A percentile compares a stretch with the other conserved stretches of the same genome.
Evolutionary conservation across 2,113 vertebrate species (phyloP).

Genomic region (Anseranas semipalmata): DNA sequence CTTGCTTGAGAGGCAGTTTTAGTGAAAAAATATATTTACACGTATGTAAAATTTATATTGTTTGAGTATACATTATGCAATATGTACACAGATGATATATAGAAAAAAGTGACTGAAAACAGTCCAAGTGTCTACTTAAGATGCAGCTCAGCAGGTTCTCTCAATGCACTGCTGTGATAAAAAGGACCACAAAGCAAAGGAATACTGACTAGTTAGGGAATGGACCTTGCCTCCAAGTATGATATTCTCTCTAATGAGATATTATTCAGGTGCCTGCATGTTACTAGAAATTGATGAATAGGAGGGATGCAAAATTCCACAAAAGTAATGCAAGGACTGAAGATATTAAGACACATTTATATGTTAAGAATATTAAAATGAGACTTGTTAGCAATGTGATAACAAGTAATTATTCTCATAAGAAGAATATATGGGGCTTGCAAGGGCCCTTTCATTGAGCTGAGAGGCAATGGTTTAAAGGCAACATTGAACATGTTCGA

Average conservation of each 20-base stretch:
- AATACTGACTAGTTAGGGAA: neutral
- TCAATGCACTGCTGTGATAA: neutral
- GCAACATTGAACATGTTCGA: neutral
- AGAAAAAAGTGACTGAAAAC: neutral
- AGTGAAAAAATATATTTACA: neutral
- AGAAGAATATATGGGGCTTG: neutral
- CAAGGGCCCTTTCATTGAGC: neutral
- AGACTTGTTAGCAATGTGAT: neutral
- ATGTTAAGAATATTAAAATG: neutral
- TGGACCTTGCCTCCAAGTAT: neutral
- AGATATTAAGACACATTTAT: neutral
- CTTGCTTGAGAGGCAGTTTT: neutral
- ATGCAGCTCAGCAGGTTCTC: neutral
- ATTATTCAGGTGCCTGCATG: neutral
- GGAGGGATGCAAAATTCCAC: neutral
- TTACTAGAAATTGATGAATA: neutral
- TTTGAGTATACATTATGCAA: neutral
- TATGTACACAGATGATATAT: fast-evolving
- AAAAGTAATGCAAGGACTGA: neutral
- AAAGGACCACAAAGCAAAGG: neutral
- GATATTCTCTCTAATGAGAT: neutral
- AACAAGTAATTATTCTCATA: neutral
- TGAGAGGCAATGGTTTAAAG: neutral
- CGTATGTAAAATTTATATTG: neutral
- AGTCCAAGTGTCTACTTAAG: neutral